Evolutionary conservation across 2,797 vertebrate genomes (phyloP), one percentile per base, ranked within the genome.

Genomic region (Sciurus vulgaris): DNA sequence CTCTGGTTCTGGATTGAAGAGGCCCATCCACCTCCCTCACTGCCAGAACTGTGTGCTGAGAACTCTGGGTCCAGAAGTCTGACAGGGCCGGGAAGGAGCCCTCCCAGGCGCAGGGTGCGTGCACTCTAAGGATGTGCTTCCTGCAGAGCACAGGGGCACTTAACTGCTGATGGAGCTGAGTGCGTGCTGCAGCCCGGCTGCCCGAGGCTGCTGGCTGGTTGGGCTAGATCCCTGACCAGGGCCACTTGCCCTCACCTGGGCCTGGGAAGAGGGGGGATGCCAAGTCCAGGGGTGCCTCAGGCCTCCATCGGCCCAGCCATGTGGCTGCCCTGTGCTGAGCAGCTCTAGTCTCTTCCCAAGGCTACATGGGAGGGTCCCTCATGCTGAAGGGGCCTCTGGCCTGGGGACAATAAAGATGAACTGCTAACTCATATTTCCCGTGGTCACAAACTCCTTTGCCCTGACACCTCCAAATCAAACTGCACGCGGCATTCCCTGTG

Each of bases 361-460:
- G n/a, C 15, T 54, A 20, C 8, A 4, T 0, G 10, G 2, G 12
- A 4, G 61, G 33, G 41, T 11, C 61, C 41, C 49, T 59, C 81
- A 26, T 44, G 35, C 61, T 20, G 17, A 9, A 47, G 33, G 20
- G 77, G 38, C 18, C 15, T 56, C 63, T 7, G 3, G n/a, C 18
- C 15, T 0, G 3, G n/a, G 73, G 41, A 17, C 1, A 13, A 33
- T 0, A 0, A 11, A 30, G 41, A 24, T 3, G 44, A 44, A 30
- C 47, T 12, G 22, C 3, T 85, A 10, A 17, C 59, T 69, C 35
- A 20, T 2, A 0, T 65, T 41, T 93, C 47, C 84, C 56, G 47
- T 0, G 15, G 47, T 33, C 63, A 17, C 84, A 47, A 7, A 44
- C 7, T 54, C 49, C 86, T 96, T 49, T 1, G 28, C 30, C 33